Percentiles rank a stretch among this genome's conserved stretches.
Conservation (phyloP, 2,888 invertebrate species). For the Notodonta dromedarius region DNA sequence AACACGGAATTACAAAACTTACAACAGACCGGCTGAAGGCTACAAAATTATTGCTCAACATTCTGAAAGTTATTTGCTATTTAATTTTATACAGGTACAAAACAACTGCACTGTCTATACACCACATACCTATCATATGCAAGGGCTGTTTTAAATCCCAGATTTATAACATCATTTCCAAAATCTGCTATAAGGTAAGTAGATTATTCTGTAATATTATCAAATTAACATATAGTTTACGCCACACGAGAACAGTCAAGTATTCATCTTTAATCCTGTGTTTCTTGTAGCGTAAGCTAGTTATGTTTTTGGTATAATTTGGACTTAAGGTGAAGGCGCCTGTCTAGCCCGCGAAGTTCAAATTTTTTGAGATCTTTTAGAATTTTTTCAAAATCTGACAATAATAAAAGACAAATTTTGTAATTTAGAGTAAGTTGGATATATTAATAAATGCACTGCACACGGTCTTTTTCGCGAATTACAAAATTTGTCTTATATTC, state of each 20-base stretch:
- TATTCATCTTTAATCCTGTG: too few relatives aligned
- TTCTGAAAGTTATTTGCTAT: slow-evolving; percentile 50
- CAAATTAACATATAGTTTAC: slow-evolving; percentile 6
- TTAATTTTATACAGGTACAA: slow-evolving; percentile 31
- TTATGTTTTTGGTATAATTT: slow-evolving; percentile 15
- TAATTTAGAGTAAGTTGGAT: too few relatives aligned
- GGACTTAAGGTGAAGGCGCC: too few relatives aligned
- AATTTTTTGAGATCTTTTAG: too few relatives aligned
- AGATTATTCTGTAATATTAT: not conserved
- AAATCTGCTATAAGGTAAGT: not conserved
- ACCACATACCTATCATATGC: slow-evolving; percentile 26
- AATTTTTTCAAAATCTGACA: too few relatives aligned
- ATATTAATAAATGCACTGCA: too few relatives aligned
- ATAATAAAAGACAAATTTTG: too few relatives aligned
- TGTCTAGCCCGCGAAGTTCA: too few relatives aligned
- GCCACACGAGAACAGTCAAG: not conserved
- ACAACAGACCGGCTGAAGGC: slow-evolving; percentile 70
- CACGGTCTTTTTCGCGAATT: too few relatives aligned
- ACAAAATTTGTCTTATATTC: too few relatives aligned
- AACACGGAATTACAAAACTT: slow-evolving; percentile 28
- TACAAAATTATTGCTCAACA: slow-evolving; percentile 71
- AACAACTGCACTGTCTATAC: slow-evolving; percentile 34
- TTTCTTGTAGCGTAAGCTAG: slow-evolving; percentile 3
- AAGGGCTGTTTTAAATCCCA: slow-evolving; percentile 8
- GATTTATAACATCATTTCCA: not conserved